Evolutionary conservation across 2,888 invertebrate species (phyloP).

Genomic region (Rambutsinella grinnellia): DNA sequence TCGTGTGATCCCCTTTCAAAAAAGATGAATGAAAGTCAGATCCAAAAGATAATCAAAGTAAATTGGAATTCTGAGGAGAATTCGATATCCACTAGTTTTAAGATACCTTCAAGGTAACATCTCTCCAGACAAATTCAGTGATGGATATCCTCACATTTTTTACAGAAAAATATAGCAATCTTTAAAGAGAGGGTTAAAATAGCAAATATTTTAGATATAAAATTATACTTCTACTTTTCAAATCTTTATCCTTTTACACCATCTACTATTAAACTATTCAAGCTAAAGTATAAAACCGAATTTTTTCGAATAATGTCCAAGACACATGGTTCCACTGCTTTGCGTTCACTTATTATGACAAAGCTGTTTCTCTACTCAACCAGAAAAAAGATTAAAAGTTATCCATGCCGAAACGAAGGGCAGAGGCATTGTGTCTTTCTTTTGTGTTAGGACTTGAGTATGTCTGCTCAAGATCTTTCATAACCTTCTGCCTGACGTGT

Average conservation of each 20-base stretch:
- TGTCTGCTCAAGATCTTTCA: background rate
- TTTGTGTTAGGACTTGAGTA: constrained; percentile 8
- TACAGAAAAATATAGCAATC: background rate
- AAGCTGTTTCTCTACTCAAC: background rate
- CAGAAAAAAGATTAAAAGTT: constrained; percentile 8
- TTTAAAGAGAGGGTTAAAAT: background rate
- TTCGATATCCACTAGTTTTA: background rate
- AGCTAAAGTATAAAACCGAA: too few species aligned
- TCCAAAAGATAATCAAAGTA: constrained; percentile 50
- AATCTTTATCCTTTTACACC: background rate
- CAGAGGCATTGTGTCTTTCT: constrained; percentile 34
- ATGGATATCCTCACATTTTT: too few species aligned
- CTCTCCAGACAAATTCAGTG: background rate
- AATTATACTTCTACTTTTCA: constrained; percentile 11
- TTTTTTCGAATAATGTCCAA: too few species aligned
- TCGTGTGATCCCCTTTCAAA: constrained; percentile 38
- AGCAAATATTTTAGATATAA: constrained; percentile 14
- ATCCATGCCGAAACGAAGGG: constrained; percentile 14
- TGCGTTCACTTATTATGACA: constrained; percentile 11
- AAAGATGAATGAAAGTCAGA: constrained; percentile 56
- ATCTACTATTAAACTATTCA: constrained; percentile 2
- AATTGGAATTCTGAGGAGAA: constrained; percentile 45
- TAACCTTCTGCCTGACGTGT: constrained; percentile 16
- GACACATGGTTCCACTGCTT: background rate
- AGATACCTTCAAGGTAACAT: background rate